These are phyloP conservation scores for Hedya salicella DNA, from an alignment of 2,888 invertebrate genomes.

Conservation along the genomic window DNA sequence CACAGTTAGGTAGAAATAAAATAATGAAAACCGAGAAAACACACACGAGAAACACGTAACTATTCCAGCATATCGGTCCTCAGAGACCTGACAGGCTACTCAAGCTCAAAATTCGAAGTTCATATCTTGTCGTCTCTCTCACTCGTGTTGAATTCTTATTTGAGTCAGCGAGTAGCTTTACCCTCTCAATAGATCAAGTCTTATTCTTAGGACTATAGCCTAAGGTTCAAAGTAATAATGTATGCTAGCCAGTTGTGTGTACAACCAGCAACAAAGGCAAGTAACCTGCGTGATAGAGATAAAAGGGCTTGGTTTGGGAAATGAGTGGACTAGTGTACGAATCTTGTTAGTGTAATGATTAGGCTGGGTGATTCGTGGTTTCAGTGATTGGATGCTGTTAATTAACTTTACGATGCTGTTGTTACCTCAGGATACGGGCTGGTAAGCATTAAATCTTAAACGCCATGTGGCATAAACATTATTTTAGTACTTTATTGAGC, in stretches of 20 bases:
- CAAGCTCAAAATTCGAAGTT: too few species aligned
- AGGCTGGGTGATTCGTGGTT: slow-evolving; percentile 10
- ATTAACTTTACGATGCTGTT: slow-evolving; percentile 14
- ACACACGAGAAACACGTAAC: too few species aligned
- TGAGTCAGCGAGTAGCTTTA: too few species aligned
- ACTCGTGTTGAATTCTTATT: too few species aligned
- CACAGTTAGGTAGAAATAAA: too few species aligned
- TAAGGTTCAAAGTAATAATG: slow-evolving; percentile 1
- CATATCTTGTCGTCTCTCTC: too few species aligned
- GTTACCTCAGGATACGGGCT: background rate
- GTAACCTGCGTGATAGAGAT: background rate
- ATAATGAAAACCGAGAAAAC: background rate
- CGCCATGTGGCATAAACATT: too few species aligned
- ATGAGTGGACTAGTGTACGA: slow-evolving; percentile 14
- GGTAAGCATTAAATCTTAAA: too few species aligned
- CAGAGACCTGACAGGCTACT: slow-evolving; percentile 27
- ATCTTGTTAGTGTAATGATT: slow-evolving; percentile 42
- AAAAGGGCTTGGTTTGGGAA: background rate
- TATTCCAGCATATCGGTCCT: slow-evolving; percentile 5
- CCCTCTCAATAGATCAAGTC: background rate
- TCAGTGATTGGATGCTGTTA: slow-evolving; percentile 21
- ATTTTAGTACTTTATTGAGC: too few species aligned
- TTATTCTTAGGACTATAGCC: background rate
- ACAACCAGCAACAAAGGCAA: slow-evolving; percentile 10
- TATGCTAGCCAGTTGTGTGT: background rate